phyloP scores from a whole-genome alignment of 2,797 vertebrate genomes.

The Eremophila alpestris region DNA sequence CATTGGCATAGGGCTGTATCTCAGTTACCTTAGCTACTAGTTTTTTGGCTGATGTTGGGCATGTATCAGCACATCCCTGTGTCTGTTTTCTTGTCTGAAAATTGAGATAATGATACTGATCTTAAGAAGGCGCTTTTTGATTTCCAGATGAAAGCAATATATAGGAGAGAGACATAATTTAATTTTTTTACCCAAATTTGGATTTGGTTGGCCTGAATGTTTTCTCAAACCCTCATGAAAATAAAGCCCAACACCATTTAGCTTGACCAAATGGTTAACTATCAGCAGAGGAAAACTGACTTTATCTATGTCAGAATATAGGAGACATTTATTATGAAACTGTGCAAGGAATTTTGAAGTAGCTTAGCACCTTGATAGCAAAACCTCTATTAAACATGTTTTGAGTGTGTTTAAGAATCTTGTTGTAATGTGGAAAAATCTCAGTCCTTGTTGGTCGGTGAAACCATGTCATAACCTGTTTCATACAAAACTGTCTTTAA shows the following conservation, averaged over 20 bases:
- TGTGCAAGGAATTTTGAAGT: background rate
- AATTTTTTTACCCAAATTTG: background rate
- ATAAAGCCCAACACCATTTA: background rate
- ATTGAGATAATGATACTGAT: conserved; percentile 27
- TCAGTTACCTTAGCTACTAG: background rate
- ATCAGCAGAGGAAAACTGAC: background rate
- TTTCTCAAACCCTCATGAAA: background rate
- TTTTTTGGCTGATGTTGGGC: background rate
- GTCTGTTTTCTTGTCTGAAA: conserved; percentile 34
- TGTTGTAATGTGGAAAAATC: conserved; percentile 37
- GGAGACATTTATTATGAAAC: background rate
- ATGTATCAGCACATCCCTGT: background rate
- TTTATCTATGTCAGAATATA: background rate
- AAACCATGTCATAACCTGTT: conserved; percentile 64
- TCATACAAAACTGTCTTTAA: conserved; percentile 56
- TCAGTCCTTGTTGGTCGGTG: background rate
- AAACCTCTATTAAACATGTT: background rate
- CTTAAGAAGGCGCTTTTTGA: conserved; percentile 20
- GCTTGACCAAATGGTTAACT: background rate
- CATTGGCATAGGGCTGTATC: background rate
- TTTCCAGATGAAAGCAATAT: conserved; percentile 37
- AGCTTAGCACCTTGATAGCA: background rate
- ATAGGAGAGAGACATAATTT: background rate
- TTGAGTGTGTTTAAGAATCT: conserved; percentile 4
- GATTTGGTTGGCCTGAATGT: background rate